These are phyloP conservation scores for Linepithema humile DNA, from an alignment of 1,140 invertebrate genomes.

Conservation along the genomic window DNA sequence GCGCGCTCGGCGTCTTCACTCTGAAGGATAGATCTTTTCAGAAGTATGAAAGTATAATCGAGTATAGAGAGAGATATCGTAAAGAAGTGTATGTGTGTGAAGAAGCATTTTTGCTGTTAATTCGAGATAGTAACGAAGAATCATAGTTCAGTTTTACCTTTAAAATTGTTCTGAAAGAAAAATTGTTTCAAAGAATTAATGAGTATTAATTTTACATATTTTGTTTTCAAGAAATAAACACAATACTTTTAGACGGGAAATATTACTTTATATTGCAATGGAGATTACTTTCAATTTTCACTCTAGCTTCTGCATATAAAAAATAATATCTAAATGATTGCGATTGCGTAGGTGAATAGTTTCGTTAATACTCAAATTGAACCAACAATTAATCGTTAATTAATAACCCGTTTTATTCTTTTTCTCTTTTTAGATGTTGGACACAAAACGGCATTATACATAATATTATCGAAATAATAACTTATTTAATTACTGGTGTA, in stretches of 20 bases:
- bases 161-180: too few relatives aligned
- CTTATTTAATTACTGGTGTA: conserved; percentile 58
- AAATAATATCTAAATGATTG: not conserved
- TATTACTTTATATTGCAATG: too few relatives aligned
- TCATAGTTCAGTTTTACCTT: too few relatives aligned
- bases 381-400: conserved; percentile 40
- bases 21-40: conserved; percentile 24
- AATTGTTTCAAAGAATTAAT: too few relatives aligned
- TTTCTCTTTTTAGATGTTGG: conserved; percentile 69
- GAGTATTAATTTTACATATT: too few relatives aligned
- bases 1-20: not conserved
- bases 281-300: too few relatives aligned
- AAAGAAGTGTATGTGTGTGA: not conserved
- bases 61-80: not conserved
- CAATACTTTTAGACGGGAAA: too few relatives aligned
- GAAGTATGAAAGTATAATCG: not conserved
- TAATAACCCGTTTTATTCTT: conserved; percentile 33
- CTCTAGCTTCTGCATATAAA: too few relatives aligned
- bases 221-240: too few relatives aligned
- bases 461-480: conserved; percentile 49
- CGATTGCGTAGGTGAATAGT: not conserved
- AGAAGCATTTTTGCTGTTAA: not conserved
- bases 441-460: conserved; percentile 57
- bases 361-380: not conserved
- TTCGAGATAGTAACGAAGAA: not conserved